Conservation (phyloP, 2,888 invertebrate species). For the Chalcosyrphus nemorum region DNA sequence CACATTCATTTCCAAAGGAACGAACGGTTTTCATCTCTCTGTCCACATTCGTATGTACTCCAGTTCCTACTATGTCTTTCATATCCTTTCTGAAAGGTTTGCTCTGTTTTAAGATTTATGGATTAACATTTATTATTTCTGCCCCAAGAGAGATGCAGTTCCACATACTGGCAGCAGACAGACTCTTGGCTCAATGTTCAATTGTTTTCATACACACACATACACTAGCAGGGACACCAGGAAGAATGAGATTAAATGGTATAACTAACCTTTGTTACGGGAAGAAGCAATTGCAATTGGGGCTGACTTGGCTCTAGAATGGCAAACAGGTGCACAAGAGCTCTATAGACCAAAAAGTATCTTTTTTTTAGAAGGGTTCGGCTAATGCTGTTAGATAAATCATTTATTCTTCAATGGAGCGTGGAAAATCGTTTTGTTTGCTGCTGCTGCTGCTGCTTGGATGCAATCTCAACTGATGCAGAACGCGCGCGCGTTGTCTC, state of each 20-base stretch:
- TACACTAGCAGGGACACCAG: conserved; percentile 35
- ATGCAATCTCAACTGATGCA: conserved; percentile 67
- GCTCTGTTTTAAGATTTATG: conserved; percentile 67
- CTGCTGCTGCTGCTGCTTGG: neutral
- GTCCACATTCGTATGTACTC: conserved; percentile 28
- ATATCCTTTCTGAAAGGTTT: conserved; percentile 59
- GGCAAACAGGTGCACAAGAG: conserved; percentile 15
- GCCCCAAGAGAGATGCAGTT: conserved; percentile 51
- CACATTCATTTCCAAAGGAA: conserved; percentile 68
- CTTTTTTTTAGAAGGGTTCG: conserved; percentile 63
- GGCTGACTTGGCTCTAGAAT: conserved; percentile 12
- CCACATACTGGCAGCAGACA: conserved; percentile 6
- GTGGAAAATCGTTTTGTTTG: conserved; percentile 58
- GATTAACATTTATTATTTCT: conserved; percentile 72
- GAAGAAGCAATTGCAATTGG: conserved; percentile 57
- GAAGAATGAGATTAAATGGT: conserved; percentile 67
- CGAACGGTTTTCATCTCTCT: conserved; percentile 35
- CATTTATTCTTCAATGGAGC: conserved; percentile 72
- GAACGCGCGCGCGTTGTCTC: conserved; percentile 24
- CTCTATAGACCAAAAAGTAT: neutral
- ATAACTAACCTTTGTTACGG: conserved; percentile 64
- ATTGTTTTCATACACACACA: conserved; percentile 47
- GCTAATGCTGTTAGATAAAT: conserved; percentile 62
- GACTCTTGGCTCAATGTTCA: conserved; percentile 51
- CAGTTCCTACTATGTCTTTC: conserved; percentile 54